Base-by-base conservation (phyloP, 1,140 invertebrate genomes). In the Telenomus remus region DNA sequence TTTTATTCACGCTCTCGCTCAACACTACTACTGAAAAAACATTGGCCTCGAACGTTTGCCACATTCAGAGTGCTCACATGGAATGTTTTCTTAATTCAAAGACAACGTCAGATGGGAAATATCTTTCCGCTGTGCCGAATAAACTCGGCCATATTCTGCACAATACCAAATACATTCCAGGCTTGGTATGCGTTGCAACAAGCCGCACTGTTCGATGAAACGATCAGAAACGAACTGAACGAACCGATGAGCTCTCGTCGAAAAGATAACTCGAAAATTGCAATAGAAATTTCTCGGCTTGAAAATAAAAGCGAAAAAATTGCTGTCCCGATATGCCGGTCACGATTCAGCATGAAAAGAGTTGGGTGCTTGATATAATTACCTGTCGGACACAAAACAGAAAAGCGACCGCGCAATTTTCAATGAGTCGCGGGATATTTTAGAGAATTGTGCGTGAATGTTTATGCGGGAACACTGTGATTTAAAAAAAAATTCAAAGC, bases 81-180 rank as follows among this genome's bases (percentile, higher is more conserved):
- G 76, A 78, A 82, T 75, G 79, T 65, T 80, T 77, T 72, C 76
- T 80, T 81, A 82, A 82, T 80, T 72, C 74, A 71, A 72, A 59
- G 59, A 79, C 68, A 81, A 50, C 64, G 47, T 12, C 37, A 39
- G 64, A 48, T 79, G 56, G 39, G 69, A 83, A 77, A 78, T 80
- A 80, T 79, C 33, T 27, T 27, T 51, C 48, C 10, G 44, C 12
- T 56, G 65, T 55, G 56, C 57, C 42, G 59, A 81, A 75, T 77
- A 77, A 74, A 80, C 65, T 68, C 59, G 33, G 39, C 54, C 54
- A 66, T 77, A 75, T 80, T 57, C 59, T 33, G 19, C 48, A 64
- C 53, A 64, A 68, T 75, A 37, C n/a, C 19, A 34, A 44, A 54
- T 47, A 48, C 60, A 27, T 70, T 42, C 43, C 19, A 46, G 55